Base-by-base conservation (phyloP, 2,888 invertebrate species). In the Drosophila mettleri region DNA sequence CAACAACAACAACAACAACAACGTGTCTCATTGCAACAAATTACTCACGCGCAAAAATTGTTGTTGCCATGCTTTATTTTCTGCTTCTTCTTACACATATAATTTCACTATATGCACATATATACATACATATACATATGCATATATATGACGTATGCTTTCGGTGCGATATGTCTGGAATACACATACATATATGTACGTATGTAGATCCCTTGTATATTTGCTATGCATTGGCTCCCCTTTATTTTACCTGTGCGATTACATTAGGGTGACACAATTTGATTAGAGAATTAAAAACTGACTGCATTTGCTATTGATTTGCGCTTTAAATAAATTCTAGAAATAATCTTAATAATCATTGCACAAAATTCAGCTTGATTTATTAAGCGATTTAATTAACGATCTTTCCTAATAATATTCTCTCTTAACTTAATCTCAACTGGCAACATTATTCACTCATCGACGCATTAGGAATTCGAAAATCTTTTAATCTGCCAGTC, bases 31-130 rank as follows among this genome's bases (percentile, higher is more conserved):
- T 46, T 61, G 43, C 83, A 80, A 82, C 86, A 84, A 86, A 89
- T 85, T 85, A 85, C 89, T 89, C 89, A 85, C 86, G 89, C 88
- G 86, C 86, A 89, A 85, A 89, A 86, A 80, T 86, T 68, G 63
- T 71, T 70, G 70, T 72, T 74, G 70, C 48, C 67, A 53, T 69
- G 73, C 87, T 67, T 67, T 75, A 72, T 62, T 75, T 73, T 80
- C 78, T 63, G 70, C 71, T 31, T 43, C 24, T 29, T 18, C 49
- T 72, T 87, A 63, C 69, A 67, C 69, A 86, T 72, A 79, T 68
- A 88, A 86, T 88, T 82, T 86, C 88, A 75, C 86, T 82, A 59
- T 61, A 45, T 20, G 24, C 58, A 63, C n/a, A 9, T 82, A 61
- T 38, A 31, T 12, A 20, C 58, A 63, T 80, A 63, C 53, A 39